phyloP scores from a whole-genome alignment of 1,140 invertebrate species.

The Drosophila chauvacae region DNA sequence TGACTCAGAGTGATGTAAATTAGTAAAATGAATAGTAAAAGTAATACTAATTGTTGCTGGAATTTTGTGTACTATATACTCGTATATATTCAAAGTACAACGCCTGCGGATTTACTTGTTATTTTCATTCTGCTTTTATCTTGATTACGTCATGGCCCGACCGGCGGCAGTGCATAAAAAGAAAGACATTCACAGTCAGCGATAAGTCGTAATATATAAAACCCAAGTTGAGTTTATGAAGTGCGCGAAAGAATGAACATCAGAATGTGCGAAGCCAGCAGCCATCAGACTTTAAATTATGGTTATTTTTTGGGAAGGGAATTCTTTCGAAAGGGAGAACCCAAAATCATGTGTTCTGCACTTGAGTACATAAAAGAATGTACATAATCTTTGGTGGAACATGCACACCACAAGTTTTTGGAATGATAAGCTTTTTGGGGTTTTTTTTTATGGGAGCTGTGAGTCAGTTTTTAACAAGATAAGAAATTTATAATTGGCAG shows the following conservation, averaged over 20 bases:
- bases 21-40: slow-evolving; percentile 3
- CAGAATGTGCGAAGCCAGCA: slow-evolving; percentile 35
- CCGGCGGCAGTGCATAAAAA: slow-evolving; percentile 16
- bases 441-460: slow-evolving; percentile 7
- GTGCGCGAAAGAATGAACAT: slow-evolving; percentile 43
- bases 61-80: slow-evolving; percentile 7
- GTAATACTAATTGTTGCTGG: slow-evolving; percentile 5
- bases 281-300: slow-evolving; percentile 24
- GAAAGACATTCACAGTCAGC: slow-evolving; percentile 44
- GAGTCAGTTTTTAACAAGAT: slow-evolving; percentile 3
- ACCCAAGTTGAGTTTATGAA: slow-evolving; percentile 43
- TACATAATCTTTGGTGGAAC: slow-evolving; percentile 10
- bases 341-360: slow-evolving; percentile 17
- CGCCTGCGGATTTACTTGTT: slow-evolving; percentile 12
- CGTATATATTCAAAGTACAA: background rate
- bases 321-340: background rate
- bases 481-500: background rate
- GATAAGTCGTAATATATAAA: slow-evolving; percentile 19
- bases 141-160: slow-evolving; percentile 59
- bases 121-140: slow-evolving; percentile 25
- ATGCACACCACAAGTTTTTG: slow-evolving; percentile 4
- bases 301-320: slow-evolving; percentile 2
- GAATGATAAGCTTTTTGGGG: slow-evolving; percentile 13
- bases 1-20: slow-evolving; percentile 30
- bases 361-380: slow-evolving; percentile 22